Evolutionary conservation across 2,888 invertebrate genomes (phyloP), one percentile per base, ranked within the genome.

Genomic region (Tholera decimalis): DNA sequence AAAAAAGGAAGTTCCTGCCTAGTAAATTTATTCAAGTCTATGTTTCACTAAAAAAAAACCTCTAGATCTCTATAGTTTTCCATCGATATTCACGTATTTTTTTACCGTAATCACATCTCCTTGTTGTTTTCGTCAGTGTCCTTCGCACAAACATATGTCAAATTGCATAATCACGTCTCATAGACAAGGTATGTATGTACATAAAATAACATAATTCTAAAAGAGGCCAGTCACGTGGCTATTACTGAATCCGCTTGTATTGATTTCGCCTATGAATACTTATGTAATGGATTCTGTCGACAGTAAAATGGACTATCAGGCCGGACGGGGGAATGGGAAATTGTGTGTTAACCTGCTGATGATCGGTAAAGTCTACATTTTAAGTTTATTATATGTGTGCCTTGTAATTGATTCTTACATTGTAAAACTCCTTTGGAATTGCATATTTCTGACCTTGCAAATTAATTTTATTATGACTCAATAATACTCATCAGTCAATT

Each of bases 221-320:
- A 73, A 69, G 47, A 78, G 67, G 62, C 63, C 68, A 80, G 73
- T 87, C 88, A 88, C 88, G 87, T 85, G 85, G 80, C 67, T 59
- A 79, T 79, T 84, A 82, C 43, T 35, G 66, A 57, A 73, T 62
- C 75, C 78, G 80, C 80, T 81, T 77, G 83, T 80, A 79, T 84
- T 67, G 61, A 83, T 81, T 82, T 78, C 15, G 58, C 56, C 57
- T 59, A 55, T 68, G 69, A 77, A 79, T 79, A 74, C 71, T 73
- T 68, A 74, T 73, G 39, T 70, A 67, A 71, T 68, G 35, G 33
- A 63, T 54, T 71, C 50, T 56, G 37, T 51, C 30, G 58, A 69
- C 46, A 57, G 53, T 35, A 49, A 55, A 61, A 54, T 73, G 11
- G 50, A 68, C 26, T 64, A 60, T 3, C 43, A 44, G 57, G 51